phyloP scores from a whole-genome alignment of 2,113 vertebrate species.

The Sminthopsis crassicaudata region DNA sequence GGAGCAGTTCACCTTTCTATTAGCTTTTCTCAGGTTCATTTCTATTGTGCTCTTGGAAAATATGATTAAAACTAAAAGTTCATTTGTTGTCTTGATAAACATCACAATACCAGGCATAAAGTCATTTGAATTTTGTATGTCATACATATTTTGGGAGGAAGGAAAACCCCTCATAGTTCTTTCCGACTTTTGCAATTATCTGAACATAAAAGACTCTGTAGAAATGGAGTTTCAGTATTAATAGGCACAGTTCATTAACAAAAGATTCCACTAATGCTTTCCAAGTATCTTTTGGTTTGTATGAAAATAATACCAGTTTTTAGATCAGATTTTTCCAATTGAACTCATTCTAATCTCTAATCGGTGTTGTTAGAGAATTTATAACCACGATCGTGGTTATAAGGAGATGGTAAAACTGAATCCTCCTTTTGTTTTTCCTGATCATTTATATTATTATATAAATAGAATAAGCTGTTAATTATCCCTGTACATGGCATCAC shows the following conservation, averaged over 20 bases:
- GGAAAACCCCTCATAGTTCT: neutral
- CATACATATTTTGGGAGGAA: neutral
- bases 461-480: neutral
- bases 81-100: neutral
- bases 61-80: neutral
- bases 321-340: neutral
- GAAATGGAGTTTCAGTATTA: constrained; percentile 50
- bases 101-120: neutral
- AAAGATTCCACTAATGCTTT: constrained; percentile 38
- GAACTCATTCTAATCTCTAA: neutral
- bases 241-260: neutral
- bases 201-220: constrained; percentile 27
- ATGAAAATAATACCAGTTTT: constrained; percentile 28
- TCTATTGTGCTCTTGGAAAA: neutral
- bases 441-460: neutral
- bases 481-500: neutral
- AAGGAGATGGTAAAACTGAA: neutral
- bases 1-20: neutral
- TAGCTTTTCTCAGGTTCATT: neutral
- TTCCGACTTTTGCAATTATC: constrained; percentile 21
- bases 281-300: constrained; percentile 13
- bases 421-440: neutral
- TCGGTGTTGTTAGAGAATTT: too few species aligned
- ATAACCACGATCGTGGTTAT: neutral
- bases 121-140: neutral